Evolutionary conservation across 2,888 invertebrate genomes (phyloP).

Genomic region (Lydus trimaculatus): DNA sequence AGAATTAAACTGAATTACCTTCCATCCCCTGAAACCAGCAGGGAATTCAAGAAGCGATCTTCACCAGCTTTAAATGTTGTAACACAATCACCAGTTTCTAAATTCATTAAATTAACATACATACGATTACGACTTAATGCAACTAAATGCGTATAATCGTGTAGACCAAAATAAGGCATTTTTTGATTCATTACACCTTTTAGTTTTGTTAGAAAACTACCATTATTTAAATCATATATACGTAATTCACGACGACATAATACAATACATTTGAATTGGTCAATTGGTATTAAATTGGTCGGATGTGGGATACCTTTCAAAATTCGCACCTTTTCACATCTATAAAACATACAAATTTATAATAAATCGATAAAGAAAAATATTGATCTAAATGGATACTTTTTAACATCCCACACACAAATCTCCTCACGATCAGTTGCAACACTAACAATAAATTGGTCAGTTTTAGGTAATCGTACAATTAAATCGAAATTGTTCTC

Average conservation of each 20-base stretch:
- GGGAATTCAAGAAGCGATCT: slow-evolving; percentile 86
- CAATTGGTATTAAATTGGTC: slow-evolving; percentile 78
- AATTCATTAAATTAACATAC: slow-evolving; percentile 89
- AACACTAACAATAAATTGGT: slow-evolving; percentile 77
- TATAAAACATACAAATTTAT: slow-evolving; percentile 43
- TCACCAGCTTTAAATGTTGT: slow-evolving; percentile 92
- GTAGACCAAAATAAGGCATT: slow-evolving; percentile 89
- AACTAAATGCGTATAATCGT: slow-evolving; percentile 80
- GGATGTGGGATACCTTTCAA: slow-evolving; percentile 80
- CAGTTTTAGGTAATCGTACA: slow-evolving; percentile 69
- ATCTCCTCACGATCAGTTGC: slow-evolving; percentile 79
- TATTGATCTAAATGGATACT: slow-evolving; percentile 39
- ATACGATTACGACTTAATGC: slow-evolving; percentile 85
- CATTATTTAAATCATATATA: slow-evolving; percentile 81
- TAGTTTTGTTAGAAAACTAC: slow-evolving; percentile 73
- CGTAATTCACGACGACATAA: slow-evolving; percentile 82
- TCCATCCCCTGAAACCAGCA: slow-evolving; percentile 88
- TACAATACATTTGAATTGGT: slow-evolving; percentile 78
- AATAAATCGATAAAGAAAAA: neutral
- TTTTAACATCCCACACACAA: slow-evolving; percentile 80
- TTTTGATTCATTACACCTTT: slow-evolving; percentile 93
- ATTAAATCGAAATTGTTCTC: slow-evolving; percentile 67
- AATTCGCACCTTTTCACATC: slow-evolving; percentile 70
- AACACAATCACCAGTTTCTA: slow-evolving; percentile 80
- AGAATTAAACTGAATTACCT: too few species aligned